A percentile compares a stretch with the other conserved stretches of the same genome.
phyloP scores from a whole-genome alignment of 2,888 invertebrate species.

The Phaedon cochleariae region DNA sequence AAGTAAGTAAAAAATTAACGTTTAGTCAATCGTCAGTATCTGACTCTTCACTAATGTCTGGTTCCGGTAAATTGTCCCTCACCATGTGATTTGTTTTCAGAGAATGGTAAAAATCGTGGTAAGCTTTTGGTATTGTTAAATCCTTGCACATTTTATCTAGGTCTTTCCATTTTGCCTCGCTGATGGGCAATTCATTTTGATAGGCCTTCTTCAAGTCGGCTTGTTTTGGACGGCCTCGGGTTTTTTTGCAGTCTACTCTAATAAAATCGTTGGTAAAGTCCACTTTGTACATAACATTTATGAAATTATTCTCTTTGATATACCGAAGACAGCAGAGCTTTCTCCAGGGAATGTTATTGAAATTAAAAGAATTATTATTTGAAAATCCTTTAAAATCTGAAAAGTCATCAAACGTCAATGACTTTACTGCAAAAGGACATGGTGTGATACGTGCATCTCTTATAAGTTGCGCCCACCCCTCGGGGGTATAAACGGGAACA shows the following conservation, averaged over 20 bases:
- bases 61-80: slow-evolving; percentile 16
- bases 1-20: neutral
- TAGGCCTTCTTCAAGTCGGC: no score
- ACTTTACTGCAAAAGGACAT: slow-evolving; percentile 16
- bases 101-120: slow-evolving; percentile 31
- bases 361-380: neutral
- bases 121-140: slow-evolving; percentile 35
- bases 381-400: slow-evolving; percentile 23
- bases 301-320: no score
- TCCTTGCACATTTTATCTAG: slow-evolving; percentile 22
- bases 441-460: slow-evolving; percentile 31
- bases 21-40: slow-evolving; percentile 15
- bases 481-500: slow-evolving; percentile 44
- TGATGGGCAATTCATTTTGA: slow-evolving; percentile 19
- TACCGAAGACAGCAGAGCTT: no score
- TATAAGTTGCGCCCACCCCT: slow-evolving; percentile 45
- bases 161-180: neutral
- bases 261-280: no score
- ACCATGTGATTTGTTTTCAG: slow-evolving; percentile 25
- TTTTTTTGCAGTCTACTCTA: no score
- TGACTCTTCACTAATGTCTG: slow-evolving; percentile 14
- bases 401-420: slow-evolving; percentile 17
- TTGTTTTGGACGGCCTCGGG: no score
- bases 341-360: no score
- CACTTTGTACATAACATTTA: no score